A percentile compares a stretch with the other conserved stretches of the same genome.
These are phyloP conservation scores for Shargacucullia verbasci DNA, from an alignment of 2,888 invertebrate genomes.

Conservation along the genomic window DNA sequence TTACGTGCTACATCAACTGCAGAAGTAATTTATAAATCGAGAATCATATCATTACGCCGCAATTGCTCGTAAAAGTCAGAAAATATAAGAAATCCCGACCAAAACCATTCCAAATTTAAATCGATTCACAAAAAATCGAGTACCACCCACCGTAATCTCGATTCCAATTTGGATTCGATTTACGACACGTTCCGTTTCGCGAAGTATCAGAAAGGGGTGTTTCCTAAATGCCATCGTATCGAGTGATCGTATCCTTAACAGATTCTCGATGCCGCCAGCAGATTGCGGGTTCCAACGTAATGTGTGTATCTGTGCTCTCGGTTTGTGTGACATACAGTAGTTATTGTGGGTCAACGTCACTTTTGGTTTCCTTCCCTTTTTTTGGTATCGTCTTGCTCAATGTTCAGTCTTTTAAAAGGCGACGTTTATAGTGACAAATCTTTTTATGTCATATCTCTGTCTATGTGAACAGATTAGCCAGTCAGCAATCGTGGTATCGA, in stretches of 20 bases:
- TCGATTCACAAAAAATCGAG: slow-evolving; percentile 60
- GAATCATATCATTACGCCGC: slow-evolving; percentile 41
- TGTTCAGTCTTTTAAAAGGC: no score
- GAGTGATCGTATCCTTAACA: slow-evolving; percentile 77
- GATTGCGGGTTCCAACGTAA: slow-evolving; percentile 72
- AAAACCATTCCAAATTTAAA: slow-evolving; percentile 54
- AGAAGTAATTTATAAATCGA: slow-evolving; percentile 32
- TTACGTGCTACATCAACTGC: slow-evolving; percentile 22
- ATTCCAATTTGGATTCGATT: slow-evolving; percentile 70
- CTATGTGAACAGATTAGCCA: no score
- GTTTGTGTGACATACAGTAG: slow-evolving; percentile 51
- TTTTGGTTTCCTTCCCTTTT: no score
- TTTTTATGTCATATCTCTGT: no score
- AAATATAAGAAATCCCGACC: slow-evolving; percentile 41
- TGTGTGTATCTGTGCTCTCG: slow-evolving; percentile 65
- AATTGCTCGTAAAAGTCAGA: slow-evolving; percentile 38
- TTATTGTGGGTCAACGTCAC: neutral
- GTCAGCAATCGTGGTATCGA: no score
- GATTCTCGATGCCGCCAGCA: slow-evolving; percentile 69
- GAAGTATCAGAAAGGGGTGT: slow-evolving; percentile 79
- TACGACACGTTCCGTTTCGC: slow-evolving; percentile 70
- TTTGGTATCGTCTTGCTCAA: no score
- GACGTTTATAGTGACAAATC: no score
- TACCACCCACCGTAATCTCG: slow-evolving; percentile 58
- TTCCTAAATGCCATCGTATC: slow-evolving; percentile 71